Evolutionary conservation across 2,113 vertebrate species (phyloP).

Genomic region (Cynoglossus semilaevis): DNA sequence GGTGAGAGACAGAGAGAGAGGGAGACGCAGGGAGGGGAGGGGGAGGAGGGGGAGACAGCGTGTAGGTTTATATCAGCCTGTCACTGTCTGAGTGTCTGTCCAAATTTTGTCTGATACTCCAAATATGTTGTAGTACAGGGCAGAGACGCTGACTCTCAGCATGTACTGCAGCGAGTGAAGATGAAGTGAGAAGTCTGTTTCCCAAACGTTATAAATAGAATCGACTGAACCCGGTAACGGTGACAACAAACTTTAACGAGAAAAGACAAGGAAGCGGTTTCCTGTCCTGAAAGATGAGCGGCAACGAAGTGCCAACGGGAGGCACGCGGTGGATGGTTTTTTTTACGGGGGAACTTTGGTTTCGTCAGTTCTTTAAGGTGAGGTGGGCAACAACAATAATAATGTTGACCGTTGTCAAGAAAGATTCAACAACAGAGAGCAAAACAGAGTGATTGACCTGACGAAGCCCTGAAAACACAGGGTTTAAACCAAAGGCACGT

Average conservation of each 20-base stretch:
- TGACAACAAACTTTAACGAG: slow-evolving; percentile 3
- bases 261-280: background rate
- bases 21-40: too few relatives aligned
- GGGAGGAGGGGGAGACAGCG: slow-evolving; percentile 19
- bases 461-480: too few relatives aligned
- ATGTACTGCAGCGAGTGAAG: slow-evolving; percentile 22
- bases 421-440: too few relatives aligned
- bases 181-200: slow-evolving; percentile 7
- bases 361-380: too few relatives aligned
- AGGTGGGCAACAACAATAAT: too few relatives aligned
- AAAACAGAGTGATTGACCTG: too few relatives aligned
- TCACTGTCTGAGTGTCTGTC: slow-evolving; percentile 56
- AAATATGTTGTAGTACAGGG: slow-evolving; percentile 43
- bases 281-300: background rate
- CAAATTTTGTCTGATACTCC: slow-evolving; percentile 54
- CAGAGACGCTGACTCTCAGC: slow-evolving; percentile 29
- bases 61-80: slow-evolving; percentile 49
- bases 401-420: too few relatives aligned
- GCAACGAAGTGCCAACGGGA: background rate
- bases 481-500: too few relatives aligned
- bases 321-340: background rate
- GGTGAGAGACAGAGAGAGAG: too few relatives aligned
- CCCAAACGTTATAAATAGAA: slow-evolving; percentile 12
- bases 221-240: slow-evolving; percentile 7
- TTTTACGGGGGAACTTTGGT: too few relatives aligned